These are phyloP conservation scores for Hippocampus zosterae DNA, from an alignment of 2,113 vertebrate species.

Conservation along the genomic window DNA sequence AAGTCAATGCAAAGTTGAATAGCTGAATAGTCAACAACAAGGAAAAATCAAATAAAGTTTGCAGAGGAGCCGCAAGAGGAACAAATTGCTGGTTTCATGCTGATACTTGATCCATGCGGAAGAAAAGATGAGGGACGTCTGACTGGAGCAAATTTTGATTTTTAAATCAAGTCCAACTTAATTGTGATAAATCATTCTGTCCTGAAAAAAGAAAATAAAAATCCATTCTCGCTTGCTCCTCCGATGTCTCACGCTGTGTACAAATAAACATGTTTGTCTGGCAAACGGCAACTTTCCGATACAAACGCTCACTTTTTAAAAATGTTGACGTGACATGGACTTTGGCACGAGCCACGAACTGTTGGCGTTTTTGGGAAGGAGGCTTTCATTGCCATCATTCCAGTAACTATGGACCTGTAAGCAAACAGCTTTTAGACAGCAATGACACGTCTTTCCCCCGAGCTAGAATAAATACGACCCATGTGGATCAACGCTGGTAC, in stretches of 20 bases:
- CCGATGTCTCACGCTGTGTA: neutral
- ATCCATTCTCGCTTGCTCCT: neutral
- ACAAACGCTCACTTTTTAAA: neutral
- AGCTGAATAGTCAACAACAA: neutral
- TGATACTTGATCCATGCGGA: neutral
- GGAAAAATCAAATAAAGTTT: neutral
- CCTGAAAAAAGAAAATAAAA: neutral
- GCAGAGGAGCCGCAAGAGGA: neutral
- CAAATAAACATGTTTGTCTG: slow-evolving; percentile 1
- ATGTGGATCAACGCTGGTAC: neutral
- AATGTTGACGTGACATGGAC: neutral
- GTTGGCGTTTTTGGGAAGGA: no score
- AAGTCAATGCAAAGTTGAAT: neutral
- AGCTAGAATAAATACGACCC: no score
- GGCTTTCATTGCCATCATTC: no score
- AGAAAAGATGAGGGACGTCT: neutral
- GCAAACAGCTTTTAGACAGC: no score
- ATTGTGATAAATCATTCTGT: neutral
- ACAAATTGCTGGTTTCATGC: slow-evolving; percentile 2
- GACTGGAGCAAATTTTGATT: neutral
- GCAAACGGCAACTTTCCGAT: neutral
- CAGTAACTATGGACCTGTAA: no score
- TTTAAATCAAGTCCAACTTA: slow-evolving; percentile 4
- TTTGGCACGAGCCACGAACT: no score
- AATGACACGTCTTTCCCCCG: no score